phyloP scores from a whole-genome alignment of 2,888 invertebrate genomes.

The Perizoma flavofasciatum region DNA sequence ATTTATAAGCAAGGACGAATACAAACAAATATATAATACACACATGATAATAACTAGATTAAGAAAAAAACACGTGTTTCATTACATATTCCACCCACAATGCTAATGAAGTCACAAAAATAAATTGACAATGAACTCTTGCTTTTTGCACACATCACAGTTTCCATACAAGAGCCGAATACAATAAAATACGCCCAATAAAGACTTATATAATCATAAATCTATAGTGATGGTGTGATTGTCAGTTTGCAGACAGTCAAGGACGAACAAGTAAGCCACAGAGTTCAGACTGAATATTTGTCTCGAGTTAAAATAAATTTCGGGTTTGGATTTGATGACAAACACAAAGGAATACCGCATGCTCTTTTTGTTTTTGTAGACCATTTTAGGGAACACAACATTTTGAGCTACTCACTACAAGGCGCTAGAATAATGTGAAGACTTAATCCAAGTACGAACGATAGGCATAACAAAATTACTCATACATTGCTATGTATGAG shows the following conservation, averaged over 20 bases:
- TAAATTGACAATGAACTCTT: conserved; percentile 13
- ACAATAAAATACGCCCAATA: conserved; percentile 30
- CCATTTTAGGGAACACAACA: no score
- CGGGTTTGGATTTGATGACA: conserved; percentile 8
- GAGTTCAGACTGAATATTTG: conserved; percentile 10
- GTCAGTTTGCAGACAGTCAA: conserved; percentile 29
- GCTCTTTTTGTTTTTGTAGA: not conserved
- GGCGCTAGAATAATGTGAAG: no score
- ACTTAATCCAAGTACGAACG: no score
- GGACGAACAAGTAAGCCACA: conserved; percentile 17
- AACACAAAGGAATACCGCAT: not conserved
- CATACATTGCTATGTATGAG: no score
- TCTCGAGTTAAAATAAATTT: conserved; percentile 2
- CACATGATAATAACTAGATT: no score
- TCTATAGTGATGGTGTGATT: conserved; percentile 26
- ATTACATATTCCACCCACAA: conserved; percentile 21
- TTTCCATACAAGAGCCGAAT: conserved; percentile 51
- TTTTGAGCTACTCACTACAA: no score
- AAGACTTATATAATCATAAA: conserved; percentile 34
- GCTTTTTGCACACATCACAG: conserved; percentile 39
- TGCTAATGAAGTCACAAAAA: conserved; percentile 15
- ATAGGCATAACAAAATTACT: no score
- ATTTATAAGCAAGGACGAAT: no score
- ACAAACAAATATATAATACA: no score
- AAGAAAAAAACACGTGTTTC: no score